Conservation (phyloP, 2,113 vertebrate species). For the Nanger granti region DNA sequence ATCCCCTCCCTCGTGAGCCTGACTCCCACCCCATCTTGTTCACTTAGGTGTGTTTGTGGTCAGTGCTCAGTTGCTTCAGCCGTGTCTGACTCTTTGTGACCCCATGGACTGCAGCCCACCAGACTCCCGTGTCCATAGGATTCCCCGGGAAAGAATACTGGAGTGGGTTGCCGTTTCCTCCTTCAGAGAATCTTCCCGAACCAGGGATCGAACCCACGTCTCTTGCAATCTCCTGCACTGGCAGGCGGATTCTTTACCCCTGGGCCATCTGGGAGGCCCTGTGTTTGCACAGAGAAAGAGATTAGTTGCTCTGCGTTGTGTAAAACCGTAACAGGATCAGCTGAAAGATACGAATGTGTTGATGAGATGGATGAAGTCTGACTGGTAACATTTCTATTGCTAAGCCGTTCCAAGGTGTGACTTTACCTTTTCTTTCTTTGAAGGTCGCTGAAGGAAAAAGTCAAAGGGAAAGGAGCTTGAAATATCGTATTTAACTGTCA, state of each 20-base stretch:
- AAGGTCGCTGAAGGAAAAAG: background rate
- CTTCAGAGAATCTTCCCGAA: background rate
- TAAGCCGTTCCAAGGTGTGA: background rate
- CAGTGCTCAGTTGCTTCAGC: background rate
- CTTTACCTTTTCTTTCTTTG: background rate
- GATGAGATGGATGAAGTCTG: background rate
- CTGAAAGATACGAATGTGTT: background rate
- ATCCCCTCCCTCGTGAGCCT: background rate
- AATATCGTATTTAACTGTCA: background rate
- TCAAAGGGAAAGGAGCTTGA: background rate
- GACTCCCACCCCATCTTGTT: background rate
- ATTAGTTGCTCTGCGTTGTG: fast-evolving
- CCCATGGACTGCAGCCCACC: background rate
- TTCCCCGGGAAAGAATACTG: background rate
- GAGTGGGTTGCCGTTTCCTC: background rate
- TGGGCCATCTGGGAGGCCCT: background rate
- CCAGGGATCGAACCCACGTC: fast-evolving
- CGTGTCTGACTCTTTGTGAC: background rate
- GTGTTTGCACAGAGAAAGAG: background rate
- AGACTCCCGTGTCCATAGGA: background rate
- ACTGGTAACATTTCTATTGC: background rate
- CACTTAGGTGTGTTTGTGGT: background rate
- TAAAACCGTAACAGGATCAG: background rate
- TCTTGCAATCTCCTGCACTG: background rate
- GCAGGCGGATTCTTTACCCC: background rate